phyloP scores from a whole-genome alignment of 2,888 invertebrate genomes.

The Perdita meconis region DNA sequence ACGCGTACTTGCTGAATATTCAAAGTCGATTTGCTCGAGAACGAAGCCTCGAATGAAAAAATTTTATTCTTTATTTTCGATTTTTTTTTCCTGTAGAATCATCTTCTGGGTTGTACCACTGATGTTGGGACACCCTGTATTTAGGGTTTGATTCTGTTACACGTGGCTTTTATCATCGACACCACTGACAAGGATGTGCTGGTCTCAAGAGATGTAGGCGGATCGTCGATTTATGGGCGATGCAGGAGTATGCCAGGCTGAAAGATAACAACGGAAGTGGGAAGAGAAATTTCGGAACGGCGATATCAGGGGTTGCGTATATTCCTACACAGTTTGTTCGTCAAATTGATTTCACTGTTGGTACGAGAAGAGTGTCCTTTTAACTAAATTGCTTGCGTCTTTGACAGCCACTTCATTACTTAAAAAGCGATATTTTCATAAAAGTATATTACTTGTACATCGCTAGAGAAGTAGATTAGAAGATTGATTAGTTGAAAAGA shows the following conservation, averaged over 20 bases:
- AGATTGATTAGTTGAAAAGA: background rate
- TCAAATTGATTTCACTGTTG: background rate
- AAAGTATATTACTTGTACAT: background rate
- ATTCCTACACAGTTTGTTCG: background rate
- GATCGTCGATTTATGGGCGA: constrained; percentile 42
- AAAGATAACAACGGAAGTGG: constrained; percentile 26
- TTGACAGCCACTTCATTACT: background rate
- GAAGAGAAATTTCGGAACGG: background rate
- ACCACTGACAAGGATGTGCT: constrained; percentile 9
- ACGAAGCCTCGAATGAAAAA: no score
- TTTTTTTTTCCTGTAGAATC: no score
- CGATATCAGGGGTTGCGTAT: background rate
- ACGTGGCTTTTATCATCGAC: constrained; percentile 40
- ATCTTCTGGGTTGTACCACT: no score
- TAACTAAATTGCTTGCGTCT: background rate
- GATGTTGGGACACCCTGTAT: no score
- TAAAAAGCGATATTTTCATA: background rate
- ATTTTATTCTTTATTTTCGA: no score
- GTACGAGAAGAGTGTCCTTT: background rate
- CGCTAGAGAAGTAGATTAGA: background rate
- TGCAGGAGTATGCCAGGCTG: constrained; percentile 8
- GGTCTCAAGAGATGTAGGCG: constrained; percentile 35
- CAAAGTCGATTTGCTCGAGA: no score
- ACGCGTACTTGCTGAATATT: no score
- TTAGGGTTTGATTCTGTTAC: constrained; percentile 5